A percentile compares a stretch with the other conserved stretches of the same genome.
phyloP scores from a whole-genome alignment of 2,113 vertebrate species.

The Xiphophorus couchianus region DNA sequence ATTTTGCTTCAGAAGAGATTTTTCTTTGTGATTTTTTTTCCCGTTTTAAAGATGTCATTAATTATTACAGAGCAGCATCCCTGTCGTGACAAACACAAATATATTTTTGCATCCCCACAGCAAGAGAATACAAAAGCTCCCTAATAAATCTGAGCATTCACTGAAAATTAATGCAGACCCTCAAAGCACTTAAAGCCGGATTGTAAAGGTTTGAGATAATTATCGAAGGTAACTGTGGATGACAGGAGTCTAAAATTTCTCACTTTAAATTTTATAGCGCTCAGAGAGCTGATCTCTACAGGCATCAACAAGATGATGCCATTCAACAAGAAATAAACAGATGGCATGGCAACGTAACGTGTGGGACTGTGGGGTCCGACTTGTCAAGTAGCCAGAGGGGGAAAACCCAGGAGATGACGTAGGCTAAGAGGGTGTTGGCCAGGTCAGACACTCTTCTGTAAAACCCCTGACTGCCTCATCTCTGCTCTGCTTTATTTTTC shows the following conservation, averaged over 20 bases:
- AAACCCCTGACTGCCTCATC: slow-evolving; percentile 59
- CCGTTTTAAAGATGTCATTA: slow-evolving; percentile 2
- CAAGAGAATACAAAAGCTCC: slow-evolving; percentile 21
- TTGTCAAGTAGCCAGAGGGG: slow-evolving; percentile 51
- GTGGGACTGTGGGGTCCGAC: slow-evolving; percentile 18
- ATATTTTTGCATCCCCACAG: slow-evolving; percentile 14
- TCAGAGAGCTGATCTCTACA: slow-evolving; percentile 31
- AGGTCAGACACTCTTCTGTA: slow-evolving; percentile 46
- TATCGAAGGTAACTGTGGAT: slow-evolving; percentile 39
- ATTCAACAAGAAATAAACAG: slow-evolving; percentile 34
- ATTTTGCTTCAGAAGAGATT: slow-evolving; percentile 2
- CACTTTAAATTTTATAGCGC: slow-evolving; percentile 12
- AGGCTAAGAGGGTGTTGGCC: slow-evolving; percentile 44
- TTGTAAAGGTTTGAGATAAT: slow-evolving; percentile 31
- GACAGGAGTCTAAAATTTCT: slow-evolving; percentile 27
- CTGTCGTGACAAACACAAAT: slow-evolving; percentile 25
- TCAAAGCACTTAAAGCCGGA: slow-evolving; percentile 21
- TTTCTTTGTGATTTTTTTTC: slow-evolving; percentile 1
- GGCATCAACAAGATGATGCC: slow-evolving; percentile 43
- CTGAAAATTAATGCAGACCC: slow-evolving; percentile 39
- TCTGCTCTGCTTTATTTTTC: background rate
- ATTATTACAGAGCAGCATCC: slow-evolving; percentile 28
- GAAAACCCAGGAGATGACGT: slow-evolving; percentile 56
- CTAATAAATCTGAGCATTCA: slow-evolving; percentile 34
- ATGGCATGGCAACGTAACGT: slow-evolving; percentile 29